Evolutionary conservation across 35 echinoderm and acorn worm species (phyloP).

Genomic region (Chiridota heheva): DNA sequence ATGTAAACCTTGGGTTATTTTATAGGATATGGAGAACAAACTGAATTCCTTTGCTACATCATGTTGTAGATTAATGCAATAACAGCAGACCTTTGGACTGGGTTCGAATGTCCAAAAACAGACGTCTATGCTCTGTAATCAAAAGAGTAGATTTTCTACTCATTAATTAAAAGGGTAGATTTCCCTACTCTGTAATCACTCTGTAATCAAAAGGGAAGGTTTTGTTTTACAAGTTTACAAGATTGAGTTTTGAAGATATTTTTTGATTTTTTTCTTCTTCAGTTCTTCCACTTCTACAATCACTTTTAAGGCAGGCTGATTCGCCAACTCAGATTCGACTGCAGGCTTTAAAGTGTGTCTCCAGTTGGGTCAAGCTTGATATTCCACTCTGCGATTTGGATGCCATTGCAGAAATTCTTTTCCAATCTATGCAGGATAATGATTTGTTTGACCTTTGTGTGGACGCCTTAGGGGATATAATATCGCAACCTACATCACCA

Average conservation of each 20-base stretch:
- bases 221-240: neutral
- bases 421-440: slow-evolving; percentile 72
- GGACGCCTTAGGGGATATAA: slow-evolving; percentile 76
- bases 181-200: too few relatives aligned
- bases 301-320: slow-evolving; percentile 62
- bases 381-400: slow-evolving; percentile 86
- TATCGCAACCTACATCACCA: slow-evolving; percentile 75
- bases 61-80: too few relatives aligned
- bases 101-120: too few relatives aligned
- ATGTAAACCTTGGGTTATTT: too few relatives aligned
- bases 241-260: neutral
- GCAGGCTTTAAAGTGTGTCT: slow-evolving; percentile 84
- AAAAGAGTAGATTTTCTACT: too few relatives aligned
- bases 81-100: too few relatives aligned
- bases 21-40: too few relatives aligned
- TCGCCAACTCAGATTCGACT: slow-evolving; percentile 76
- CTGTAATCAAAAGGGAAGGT: too few relatives aligned
- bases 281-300: slow-evolving; percentile 85
- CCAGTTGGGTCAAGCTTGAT: slow-evolving; percentile 88
- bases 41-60: too few relatives aligned
- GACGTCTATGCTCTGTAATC: too few relatives aligned
- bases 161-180: too few relatives aligned
- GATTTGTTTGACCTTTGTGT: slow-evolving; percentile 91
- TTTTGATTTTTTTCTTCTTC: neutral
- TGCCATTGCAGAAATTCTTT: slow-evolving; percentile 70